Conservation (phyloP, 2,888 invertebrate species). For the Trissolcus japonicus region DNA sequence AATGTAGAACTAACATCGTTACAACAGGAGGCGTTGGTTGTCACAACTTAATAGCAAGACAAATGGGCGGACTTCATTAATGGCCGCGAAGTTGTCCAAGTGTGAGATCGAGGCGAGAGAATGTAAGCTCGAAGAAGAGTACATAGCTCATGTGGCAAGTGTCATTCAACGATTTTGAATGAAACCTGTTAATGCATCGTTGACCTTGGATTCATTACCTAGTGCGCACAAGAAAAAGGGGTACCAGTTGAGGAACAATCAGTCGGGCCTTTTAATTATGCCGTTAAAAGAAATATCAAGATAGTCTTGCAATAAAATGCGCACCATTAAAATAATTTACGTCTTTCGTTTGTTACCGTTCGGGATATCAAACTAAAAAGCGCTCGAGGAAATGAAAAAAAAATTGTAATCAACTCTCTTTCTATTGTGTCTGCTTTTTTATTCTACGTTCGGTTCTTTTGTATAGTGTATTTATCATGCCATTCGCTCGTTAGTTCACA, state of each 20-base stretch:
- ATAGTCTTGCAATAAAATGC: background rate
- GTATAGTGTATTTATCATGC: no score
- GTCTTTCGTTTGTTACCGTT: background rate
- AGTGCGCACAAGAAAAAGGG: no score
- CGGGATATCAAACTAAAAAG: background rate
- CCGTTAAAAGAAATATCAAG: conserved; percentile 14
- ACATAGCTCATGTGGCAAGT: no score
- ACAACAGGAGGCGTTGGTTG: background rate
- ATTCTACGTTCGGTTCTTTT: no score
- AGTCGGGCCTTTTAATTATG: conserved; percentile 17
- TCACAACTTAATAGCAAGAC: conserved; percentile 11
- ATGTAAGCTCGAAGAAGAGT: background rate
- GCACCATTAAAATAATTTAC: conserved; percentile 6
- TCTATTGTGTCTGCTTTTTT: no score
- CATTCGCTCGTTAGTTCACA: background rate
- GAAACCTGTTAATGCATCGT: no score
- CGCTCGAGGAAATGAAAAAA: background rate
- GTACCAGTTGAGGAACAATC: no score
- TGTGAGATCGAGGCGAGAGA: background rate
- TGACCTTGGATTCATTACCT: no score
- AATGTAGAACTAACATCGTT: conserved; percentile 23
- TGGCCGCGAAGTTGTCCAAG: conserved; percentile 3
- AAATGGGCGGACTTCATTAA: conserved; percentile 16
- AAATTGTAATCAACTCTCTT: background rate
- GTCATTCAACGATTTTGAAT: no score